These are phyloP conservation scores for Guaruba guarouba DNA, from an alignment of 2,113 vertebrate genomes.

Conservation along the genomic window DNA sequence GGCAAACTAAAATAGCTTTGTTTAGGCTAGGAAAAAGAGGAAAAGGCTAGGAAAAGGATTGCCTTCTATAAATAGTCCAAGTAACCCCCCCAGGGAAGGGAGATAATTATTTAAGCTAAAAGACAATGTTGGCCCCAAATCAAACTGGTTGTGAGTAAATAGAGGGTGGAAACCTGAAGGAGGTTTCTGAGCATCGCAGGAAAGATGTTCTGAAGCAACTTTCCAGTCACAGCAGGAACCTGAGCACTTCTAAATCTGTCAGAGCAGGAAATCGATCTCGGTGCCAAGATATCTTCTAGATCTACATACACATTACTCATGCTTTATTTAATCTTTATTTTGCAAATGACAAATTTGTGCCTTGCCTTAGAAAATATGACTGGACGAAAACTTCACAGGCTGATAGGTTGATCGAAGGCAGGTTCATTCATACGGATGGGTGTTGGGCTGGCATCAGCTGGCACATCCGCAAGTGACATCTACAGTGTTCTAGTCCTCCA, in stretches of 20 bases:
- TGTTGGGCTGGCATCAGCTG: neutral
- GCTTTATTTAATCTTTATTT: neutral
- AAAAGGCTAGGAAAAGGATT: constrained; percentile 19
- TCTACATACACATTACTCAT: constrained; percentile 40
- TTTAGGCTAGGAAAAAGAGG: constrained; percentile 38
- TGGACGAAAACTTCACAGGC: neutral
- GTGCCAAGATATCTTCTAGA: constrained; percentile 26
- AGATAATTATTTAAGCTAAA: constrained; percentile 45
- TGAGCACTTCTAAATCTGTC: constrained; percentile 35
- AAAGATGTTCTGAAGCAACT: constrained; percentile 64
- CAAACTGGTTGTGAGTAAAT: constrained; percentile 61
- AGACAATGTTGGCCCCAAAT: constrained; percentile 59
- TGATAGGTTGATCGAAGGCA: neutral
- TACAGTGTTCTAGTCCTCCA: neutral
- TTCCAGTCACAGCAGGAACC: constrained; percentile 51
- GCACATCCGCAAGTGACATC: neutral
- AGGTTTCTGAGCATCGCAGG: constrained; percentile 61
- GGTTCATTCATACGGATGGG: neutral
- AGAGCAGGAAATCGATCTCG: constrained; percentile 20
- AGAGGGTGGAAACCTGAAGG: constrained; percentile 20
- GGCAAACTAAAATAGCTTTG: constrained; percentile 3
- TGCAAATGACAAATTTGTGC: neutral
- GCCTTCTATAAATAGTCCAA: constrained; percentile 27
- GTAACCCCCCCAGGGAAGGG: constrained; percentile 18
- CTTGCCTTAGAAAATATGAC: neutral